phyloP scores from a whole-genome alignment of 2,888 invertebrate species.

The Drosophila helvetica region DNA sequence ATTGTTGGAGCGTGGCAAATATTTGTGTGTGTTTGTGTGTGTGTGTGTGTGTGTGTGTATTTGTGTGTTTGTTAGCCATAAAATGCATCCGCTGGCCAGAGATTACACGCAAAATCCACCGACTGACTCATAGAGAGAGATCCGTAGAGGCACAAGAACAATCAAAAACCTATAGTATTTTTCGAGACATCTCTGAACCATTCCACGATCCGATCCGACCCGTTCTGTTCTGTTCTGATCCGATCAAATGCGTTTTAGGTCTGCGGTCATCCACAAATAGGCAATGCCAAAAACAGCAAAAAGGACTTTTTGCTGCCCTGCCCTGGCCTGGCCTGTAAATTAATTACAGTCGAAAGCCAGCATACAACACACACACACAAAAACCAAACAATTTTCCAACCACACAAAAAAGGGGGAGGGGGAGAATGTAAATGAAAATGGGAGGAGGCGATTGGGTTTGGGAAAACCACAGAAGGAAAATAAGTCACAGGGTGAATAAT shows the following conservation, averaged over 20 bases:
- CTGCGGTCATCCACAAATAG: constrained; percentile 24
- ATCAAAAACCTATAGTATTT: constrained; percentile 18
- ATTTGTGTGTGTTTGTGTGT: constrained; percentile 24
- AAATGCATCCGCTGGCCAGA: constrained; percentile 8
- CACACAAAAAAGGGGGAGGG: constrained; percentile 15
- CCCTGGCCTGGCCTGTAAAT: constrained; percentile 53
- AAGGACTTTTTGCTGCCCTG: constrained; percentile 42
- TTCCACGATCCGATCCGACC: constrained; percentile 2
- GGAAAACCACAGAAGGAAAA: not conserved
- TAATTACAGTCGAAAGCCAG: constrained; percentile 53
- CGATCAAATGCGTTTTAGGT: constrained; percentile 1
- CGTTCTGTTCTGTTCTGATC: constrained; percentile 24
- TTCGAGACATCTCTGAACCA: constrained; percentile 21
- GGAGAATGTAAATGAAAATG: constrained; percentile 4
- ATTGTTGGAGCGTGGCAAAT: constrained; percentile 49
- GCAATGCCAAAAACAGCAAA: constrained; percentile 41
- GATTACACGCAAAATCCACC: not conserved
- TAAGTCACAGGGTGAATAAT: constrained; percentile 43
- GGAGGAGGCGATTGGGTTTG: constrained; percentile 1
- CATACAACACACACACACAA: constrained; percentile 39
- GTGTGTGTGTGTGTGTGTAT: too few species aligned
- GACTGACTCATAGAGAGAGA: not conserved
- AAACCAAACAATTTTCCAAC: constrained; percentile 42
- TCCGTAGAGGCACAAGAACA: not conserved
- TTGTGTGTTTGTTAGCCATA: constrained; percentile 7